Conservation (phyloP, 2,888 invertebrate genomes). For the Pollenia griseotomentosa region DNA sequence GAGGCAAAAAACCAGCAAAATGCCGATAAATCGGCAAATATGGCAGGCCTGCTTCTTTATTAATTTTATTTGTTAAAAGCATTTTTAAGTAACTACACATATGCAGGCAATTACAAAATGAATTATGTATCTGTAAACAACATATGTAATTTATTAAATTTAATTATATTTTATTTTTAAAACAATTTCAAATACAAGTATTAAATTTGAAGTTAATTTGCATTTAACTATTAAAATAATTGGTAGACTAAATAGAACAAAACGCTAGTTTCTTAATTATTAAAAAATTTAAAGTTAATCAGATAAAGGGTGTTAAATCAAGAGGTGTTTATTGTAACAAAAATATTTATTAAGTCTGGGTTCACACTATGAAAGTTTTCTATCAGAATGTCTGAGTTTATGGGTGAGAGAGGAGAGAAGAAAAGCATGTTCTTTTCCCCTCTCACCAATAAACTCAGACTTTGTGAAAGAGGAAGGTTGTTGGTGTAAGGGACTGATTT, state of each 20-base stretch:
- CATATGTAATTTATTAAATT: constrained; percentile 24
- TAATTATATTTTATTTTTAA: constrained; percentile 24
- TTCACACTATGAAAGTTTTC: too few species aligned
- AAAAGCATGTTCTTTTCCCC: too few species aligned
- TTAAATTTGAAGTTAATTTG: constrained; percentile 18
- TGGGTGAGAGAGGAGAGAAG: too few species aligned
- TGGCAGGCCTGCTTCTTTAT: too few species aligned
- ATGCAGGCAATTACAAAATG: not conserved
- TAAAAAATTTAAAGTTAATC: not conserved
- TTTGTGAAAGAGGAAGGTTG: too few species aligned
- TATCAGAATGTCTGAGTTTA: too few species aligned
- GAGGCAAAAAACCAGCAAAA: too few species aligned
- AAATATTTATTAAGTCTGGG: not conserved
- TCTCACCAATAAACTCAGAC: too few species aligned
- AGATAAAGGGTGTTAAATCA: not conserved
- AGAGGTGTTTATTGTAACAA: not conserved
- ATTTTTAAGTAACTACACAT: not conserved
- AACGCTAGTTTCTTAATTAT: not conserved
- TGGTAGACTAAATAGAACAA: constrained; percentile 19
- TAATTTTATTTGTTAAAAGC: constrained; percentile 3
- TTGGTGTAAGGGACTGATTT: too few species aligned
- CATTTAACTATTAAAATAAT: constrained; percentile 20
- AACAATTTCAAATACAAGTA: constrained; percentile 4
- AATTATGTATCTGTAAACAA: constrained; percentile 28
- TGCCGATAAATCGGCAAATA: too few species aligned